Evolutionary conservation across 1,140 invertebrate species (phyloP), one percentile per base, ranked within the genome.

Genomic region (Orius insidiosus): DNA sequence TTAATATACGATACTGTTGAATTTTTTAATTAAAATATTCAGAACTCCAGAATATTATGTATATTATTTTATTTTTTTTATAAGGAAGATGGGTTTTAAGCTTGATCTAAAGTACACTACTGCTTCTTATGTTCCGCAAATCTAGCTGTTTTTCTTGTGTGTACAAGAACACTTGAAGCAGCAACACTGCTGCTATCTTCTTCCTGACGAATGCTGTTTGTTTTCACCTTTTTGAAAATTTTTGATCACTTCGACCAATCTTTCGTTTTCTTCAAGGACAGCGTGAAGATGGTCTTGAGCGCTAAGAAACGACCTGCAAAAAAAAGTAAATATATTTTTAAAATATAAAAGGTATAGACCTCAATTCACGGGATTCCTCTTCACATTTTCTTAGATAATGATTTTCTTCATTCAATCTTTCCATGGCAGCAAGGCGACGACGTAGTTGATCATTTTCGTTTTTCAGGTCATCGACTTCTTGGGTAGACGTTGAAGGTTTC

Each of bases 241-340:
- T 34, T 48, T 49, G 18, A 57, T 45, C 13, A 52, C 37, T 11
- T 83, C 78, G 36, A 83, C 58, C 18, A 85, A 61, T n/a, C 68
- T 68, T 50, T 72, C 72, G 55, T 85, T 85, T 52, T 85, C 81
- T 32, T 76, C 73, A 1, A 82, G 53, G 35, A 85, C 59, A 18
- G 66, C 65, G 11, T 69, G 68, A 1, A 82, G 75, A 43, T 83
- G 74, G 51, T 81, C 78, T 56, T 84, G 78, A 1, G 80, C 78
- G 1, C 70, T 69, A 15, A 80, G 60, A 53, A 68, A 69, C 1
- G 66, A 67, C 50, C 68, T 58, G 32, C 30, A 48, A 48, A 49
- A 52, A 35, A 46, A 46, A 24, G 31, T n/a, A n/a, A n/a, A n/a
- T n/a, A n/a, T n/a, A 18, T 35, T 37, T 15, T 7, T 33, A 6